These are phyloP conservation scores for Microtus agrestis DNA, from an alignment of 2,797 vertebrate genomes.

Conservation along the genomic window DNA sequence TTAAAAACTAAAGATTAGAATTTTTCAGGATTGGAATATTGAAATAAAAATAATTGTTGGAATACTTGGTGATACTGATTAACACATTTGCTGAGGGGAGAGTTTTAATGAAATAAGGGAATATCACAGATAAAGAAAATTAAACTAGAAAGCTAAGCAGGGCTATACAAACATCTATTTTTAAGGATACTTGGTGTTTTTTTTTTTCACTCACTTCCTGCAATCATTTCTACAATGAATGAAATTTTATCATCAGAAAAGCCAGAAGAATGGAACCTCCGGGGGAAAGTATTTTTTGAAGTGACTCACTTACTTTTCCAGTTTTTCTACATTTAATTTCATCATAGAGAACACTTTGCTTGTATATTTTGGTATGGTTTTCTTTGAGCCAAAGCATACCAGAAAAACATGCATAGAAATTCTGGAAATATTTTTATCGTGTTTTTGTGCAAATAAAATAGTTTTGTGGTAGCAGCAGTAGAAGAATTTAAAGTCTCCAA, in stretches of 20 bases:
- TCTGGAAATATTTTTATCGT: too few species aligned
- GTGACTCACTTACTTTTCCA: neutral
- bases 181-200: neutral
- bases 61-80: neutral
- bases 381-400: neutral
- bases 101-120: neutral
- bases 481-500: neutral
- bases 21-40: neutral
- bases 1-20: neutral
- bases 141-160: neutral
- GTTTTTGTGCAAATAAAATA: neutral
- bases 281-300: neutral
- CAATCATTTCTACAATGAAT: neutral
- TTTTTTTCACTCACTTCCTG: neutral
- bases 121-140: neutral
- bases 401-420: neutral
- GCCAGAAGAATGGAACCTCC: neutral
- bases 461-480: neutral
- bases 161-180: neutral
- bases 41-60: constrained; percentile 5
- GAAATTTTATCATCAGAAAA: neutral
- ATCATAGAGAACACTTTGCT: too few species aligned
- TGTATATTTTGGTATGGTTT: neutral
- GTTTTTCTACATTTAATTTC: neutral
- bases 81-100: neutral